Evolutionary conservation across 2,888 invertebrate species (phyloP).

Genomic region (Drosophila acutilabella): DNA sequence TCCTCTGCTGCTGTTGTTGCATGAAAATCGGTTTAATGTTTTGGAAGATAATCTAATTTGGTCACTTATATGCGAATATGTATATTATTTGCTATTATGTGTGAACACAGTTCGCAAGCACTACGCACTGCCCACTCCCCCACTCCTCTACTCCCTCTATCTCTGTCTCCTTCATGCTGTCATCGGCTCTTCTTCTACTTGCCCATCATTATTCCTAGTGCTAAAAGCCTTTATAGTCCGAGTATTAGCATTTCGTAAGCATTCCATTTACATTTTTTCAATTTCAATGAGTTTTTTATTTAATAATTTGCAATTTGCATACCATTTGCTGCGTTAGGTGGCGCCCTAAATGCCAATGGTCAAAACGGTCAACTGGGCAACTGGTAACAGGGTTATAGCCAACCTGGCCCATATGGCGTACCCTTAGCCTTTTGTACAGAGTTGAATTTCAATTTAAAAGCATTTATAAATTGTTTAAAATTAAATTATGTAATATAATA

Average conservation of each 20-base stretch:
- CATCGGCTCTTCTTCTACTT: slow-evolving; percentile 24
- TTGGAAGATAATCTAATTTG: slow-evolving; percentile 85
- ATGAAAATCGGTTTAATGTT: slow-evolving; percentile 83
- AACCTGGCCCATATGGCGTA: slow-evolving; percentile 37
- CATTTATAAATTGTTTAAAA: too few species aligned
- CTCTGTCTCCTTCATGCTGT: slow-evolving; percentile 13
- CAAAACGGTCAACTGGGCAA: slow-evolving; percentile 8
- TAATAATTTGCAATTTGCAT: slow-evolving; percentile 75
- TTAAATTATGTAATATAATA: too few species aligned
- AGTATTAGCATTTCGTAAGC: slow-evolving; percentile 73
- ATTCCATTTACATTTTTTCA: slow-evolving; percentile 78
- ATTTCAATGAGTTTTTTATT: slow-evolving; percentile 68
- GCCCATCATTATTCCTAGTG: neutral
- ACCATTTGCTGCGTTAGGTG: slow-evolving; percentile 35
- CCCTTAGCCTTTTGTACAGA: too few species aligned
- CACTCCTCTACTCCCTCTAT: neutral
- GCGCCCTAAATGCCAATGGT: slow-evolving; percentile 10
- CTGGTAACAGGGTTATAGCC: neutral
- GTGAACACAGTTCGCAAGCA: slow-evolving; percentile 44
- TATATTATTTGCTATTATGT: slow-evolving; percentile 80
- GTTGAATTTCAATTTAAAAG: too few species aligned
- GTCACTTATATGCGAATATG: slow-evolving; percentile 84
- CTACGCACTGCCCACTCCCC: neutral
- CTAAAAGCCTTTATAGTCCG: slow-evolving; percentile 42
- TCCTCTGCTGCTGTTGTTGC: slow-evolving; percentile 34